phyloP scores from a whole-genome alignment of 2,888 invertebrate genomes.

The Syritta pipiens region DNA sequence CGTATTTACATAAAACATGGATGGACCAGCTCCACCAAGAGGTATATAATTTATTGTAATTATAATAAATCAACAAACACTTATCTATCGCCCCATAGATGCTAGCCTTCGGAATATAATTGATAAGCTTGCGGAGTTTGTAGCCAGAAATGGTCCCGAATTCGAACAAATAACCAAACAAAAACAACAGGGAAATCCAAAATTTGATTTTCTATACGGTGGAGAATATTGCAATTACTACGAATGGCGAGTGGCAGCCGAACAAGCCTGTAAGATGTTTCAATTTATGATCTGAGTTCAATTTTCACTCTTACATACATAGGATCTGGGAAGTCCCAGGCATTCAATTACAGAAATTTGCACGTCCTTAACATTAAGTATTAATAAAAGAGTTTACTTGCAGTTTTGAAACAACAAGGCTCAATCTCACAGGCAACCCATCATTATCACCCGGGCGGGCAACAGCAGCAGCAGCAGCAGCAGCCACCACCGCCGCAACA shows the following conservation, averaged over 20 bases:
- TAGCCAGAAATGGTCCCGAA: slow-evolving; percentile 99
- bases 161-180: slow-evolving; percentile 99
- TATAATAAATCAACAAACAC: too few species aligned
- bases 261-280: slow-evolving; percentile 90
- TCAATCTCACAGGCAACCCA: slow-evolving; percentile 78
- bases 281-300: slow-evolving; percentile 40
- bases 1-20: slow-evolving; percentile 48
- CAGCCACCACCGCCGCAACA: slow-evolving; percentile 70
- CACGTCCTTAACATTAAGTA: slow-evolving; percentile 1
- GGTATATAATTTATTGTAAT: slow-evolving; percentile 36
- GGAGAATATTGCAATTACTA: slow-evolving; percentile 98
- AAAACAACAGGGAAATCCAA: slow-evolving; percentile 98
- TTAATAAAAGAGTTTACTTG: slow-evolving; percentile 73
- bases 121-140: slow-evolving; percentile 99
- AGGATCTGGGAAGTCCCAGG: slow-evolving; percentile 44
- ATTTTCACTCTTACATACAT: too few species aligned
- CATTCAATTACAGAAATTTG: slow-evolving; percentile 8
- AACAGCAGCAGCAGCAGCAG: slow-evolving; percentile 71
- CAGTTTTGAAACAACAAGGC: slow-evolving; percentile 88
- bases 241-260: slow-evolving; percentile 96
- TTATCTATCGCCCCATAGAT: slow-evolving; percentile 81
- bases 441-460: slow-evolving; percentile 59
- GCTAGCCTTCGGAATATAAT: slow-evolving; percentile 97
- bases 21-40: slow-evolving; percentile 67
- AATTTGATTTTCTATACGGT: slow-evolving; percentile 97